Evolutionary conservation across 2,113 vertebrate species (phyloP).

Genomic region (Agapornis roseicollis): DNA sequence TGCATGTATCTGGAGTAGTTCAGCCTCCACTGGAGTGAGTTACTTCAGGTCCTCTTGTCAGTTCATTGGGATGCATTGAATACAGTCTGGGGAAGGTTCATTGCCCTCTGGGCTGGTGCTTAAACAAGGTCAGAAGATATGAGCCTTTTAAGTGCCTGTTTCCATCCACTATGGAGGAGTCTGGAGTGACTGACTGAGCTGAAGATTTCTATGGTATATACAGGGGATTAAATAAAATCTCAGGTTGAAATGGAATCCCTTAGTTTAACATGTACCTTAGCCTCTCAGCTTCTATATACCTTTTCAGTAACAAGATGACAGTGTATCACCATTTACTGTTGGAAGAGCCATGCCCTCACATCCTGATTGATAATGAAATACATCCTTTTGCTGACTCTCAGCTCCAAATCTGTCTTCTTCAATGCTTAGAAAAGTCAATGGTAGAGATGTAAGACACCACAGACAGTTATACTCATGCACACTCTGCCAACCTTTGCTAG

Average conservation of each 20-base stretch:
- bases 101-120: neutral
- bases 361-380: neutral
- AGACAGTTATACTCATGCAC: too few relatives aligned
- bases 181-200: neutral
- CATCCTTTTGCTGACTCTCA: neutral
- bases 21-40: neutral
- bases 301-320: neutral
- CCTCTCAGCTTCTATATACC: neutral
- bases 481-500: too few relatives aligned
- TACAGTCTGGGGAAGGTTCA: neutral
- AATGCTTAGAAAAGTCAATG: neutral
- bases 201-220: neutral
- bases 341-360: neutral
- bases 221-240: neutral
- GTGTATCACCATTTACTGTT: accelerated
- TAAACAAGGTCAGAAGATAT: neutral
- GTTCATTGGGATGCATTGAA: neutral
- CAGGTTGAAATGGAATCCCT: neutral
- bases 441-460: neutral
- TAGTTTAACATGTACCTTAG: neutral
- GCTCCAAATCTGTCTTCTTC: neutral
- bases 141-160: neutral
- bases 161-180: neutral
- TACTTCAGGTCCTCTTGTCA: neutral
- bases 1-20: too few relatives aligned